phyloP scores from a whole-genome alignment of 2,888 invertebrate species.

The Heliconius cydno region DNA sequence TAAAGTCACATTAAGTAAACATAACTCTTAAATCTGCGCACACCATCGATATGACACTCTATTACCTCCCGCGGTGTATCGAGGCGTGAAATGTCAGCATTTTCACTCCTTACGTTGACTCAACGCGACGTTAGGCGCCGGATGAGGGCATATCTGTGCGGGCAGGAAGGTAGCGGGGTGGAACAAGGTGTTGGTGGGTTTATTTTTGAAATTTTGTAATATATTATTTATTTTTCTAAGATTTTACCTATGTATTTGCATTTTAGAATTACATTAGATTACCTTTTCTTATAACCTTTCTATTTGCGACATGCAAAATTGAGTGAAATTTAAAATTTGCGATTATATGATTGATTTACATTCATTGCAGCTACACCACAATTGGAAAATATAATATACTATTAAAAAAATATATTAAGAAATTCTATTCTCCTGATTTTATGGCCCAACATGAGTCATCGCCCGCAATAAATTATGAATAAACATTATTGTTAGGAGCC shows the following conservation, averaged over 20 bases:
- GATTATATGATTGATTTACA: no score
- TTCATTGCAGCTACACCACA: background rate
- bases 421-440: constrained; percentile 30
- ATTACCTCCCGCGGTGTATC: constrained; percentile 28
- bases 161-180: constrained; percentile 47
- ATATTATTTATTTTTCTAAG: no score
- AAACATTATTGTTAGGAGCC: constrained; percentile 67
- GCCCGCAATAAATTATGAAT: constrained; percentile 67
- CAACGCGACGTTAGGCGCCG: constrained; percentile 52
- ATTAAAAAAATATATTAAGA: background rate
- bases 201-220: no score
- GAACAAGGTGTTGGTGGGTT: background rate
- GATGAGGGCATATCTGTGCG: constrained; percentile 42
- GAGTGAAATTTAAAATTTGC: no score
- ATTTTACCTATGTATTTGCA: no score
- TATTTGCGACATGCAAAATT: background rate
- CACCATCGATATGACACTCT: constrained; percentile 32
- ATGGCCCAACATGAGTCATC: constrained; percentile 58
- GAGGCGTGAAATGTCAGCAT: constrained; percentile 39
- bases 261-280: no score
- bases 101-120: constrained; percentile 47
- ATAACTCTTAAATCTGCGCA: constrained; percentile 1
- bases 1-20: constrained; percentile 5
- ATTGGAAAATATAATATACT: background rate
- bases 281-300: background rate